These are phyloP conservation scores for Hyperopisus bebe DNA, from an alignment of 2,113 vertebrate species.

Conservation along the genomic window DNA sequence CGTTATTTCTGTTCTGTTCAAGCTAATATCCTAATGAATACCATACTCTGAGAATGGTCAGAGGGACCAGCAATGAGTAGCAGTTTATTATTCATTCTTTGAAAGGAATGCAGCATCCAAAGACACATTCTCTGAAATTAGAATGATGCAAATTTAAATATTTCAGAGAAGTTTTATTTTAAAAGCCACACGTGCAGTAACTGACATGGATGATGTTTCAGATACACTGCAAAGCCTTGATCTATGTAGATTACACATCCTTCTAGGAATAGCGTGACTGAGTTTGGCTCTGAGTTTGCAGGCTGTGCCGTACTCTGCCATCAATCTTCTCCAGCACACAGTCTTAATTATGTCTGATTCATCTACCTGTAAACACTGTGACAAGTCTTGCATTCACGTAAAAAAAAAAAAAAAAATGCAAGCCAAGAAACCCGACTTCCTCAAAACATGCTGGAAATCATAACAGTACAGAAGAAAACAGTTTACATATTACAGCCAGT, in stretches of 20 bases:
- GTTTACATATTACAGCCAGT: not conserved
- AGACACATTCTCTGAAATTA: not conserved
- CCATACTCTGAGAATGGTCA: not conserved
- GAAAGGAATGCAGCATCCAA: not conserved
- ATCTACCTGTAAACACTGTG: not conserved
- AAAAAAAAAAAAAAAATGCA: not conserved
- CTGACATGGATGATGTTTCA: not conserved
- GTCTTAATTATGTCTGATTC: conserved; percentile 3
- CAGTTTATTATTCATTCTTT: not conserved
- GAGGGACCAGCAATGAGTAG: not conserved
- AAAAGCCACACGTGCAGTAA: not conserved
- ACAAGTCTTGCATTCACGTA: not conserved
- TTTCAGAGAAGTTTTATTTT: not conserved
- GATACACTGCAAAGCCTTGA: not conserved
- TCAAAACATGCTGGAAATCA: not conserved
- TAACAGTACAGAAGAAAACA: not conserved
- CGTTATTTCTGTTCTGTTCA: not conserved
- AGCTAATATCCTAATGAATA: not conserved
- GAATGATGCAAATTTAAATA: not conserved
- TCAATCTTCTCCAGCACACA: not conserved
- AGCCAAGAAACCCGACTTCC: not conserved
- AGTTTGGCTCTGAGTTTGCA: not conserved
- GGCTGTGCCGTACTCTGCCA: not conserved
- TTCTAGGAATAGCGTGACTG: not conserved
- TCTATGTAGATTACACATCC: not conserved